Conservation (phyloP, 64 coral and sea anemone species). For the Porites lutea region DNA sequence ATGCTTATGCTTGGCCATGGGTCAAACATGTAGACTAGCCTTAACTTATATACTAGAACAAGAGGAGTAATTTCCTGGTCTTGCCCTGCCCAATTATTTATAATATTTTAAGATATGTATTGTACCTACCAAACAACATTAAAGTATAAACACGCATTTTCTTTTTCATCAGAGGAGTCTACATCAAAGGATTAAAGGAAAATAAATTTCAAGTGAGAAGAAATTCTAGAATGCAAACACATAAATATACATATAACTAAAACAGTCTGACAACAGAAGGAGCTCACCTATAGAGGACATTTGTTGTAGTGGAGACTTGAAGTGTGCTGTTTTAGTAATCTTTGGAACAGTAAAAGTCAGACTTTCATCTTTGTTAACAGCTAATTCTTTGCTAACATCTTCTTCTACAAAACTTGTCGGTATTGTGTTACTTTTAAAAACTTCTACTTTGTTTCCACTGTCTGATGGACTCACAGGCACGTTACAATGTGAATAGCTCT, state of each 20-base stretch:
- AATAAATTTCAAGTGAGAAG: too few species aligned
- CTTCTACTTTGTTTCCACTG: not conserved
- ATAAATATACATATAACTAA: too few species aligned
- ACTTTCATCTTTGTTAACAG: not conserved
- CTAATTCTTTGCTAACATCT: not conserved
- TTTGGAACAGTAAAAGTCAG: not conserved
- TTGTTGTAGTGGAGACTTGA: not conserved
- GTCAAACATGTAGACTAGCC: too few species aligned
- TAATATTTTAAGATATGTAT: not conserved
- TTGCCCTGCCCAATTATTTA: too few species aligned
- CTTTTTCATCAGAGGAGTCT: slow-evolving; percentile 34
- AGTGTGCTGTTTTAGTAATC: not conserved
- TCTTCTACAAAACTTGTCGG: not conserved
- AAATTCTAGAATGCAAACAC: too few species aligned
- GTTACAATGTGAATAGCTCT: not conserved
- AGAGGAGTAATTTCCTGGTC: too few species aligned
- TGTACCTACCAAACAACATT: slow-evolving; percentile 68
- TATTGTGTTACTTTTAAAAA: not conserved
- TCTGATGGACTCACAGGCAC: not conserved
- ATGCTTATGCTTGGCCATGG: too few species aligned
- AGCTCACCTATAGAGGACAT: not conserved
- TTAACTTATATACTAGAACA: too few species aligned
- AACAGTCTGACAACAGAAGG: too few species aligned
- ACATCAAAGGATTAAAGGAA: not conserved
- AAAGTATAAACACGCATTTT: slow-evolving; percentile 31